Evolutionary conservation across 2,797 vertebrate species (phyloP).

Genomic region (Ambastaia sidthimunki): DNA sequence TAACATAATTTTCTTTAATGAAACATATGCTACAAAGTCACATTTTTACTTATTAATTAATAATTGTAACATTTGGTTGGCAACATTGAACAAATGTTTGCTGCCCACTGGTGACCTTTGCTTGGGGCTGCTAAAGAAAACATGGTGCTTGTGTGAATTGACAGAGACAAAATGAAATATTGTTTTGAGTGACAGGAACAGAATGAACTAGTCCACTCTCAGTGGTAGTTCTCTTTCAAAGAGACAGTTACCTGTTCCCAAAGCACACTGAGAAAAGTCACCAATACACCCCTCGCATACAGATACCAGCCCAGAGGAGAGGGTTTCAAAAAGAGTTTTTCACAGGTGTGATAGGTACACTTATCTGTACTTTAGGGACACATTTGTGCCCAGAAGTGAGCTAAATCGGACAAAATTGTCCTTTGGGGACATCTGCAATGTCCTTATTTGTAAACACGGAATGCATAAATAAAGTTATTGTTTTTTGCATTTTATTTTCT

Average conservation of each 20-base stretch:
- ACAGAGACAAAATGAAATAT: slow-evolving; percentile 39
- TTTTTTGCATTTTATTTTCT: too few relatives aligned
- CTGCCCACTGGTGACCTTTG: slow-evolving; percentile 21
- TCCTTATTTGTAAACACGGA: background rate
- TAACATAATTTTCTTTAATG: background rate
- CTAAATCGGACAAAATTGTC: background rate
- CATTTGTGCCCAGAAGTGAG: background rate
- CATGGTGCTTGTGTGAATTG: slow-evolving; percentile 14
- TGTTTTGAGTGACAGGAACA: slow-evolving; percentile 50
- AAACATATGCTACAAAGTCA: background rate
- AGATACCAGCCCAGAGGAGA: slow-evolving; percentile 10
- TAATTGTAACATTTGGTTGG: background rate
- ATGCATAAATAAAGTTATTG: background rate
- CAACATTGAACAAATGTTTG: background rate
- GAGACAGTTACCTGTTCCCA: slow-evolving; percentile 30
- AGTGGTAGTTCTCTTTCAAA: slow-evolving; percentile 30
- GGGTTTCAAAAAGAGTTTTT: slow-evolving; percentile 9
- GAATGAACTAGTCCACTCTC: slow-evolving; percentile 38
- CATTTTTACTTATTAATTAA: background rate
- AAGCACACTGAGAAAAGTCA: slow-evolving; percentile 2
- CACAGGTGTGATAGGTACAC: background rate
- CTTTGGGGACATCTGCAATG: background rate
- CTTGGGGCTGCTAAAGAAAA: slow-evolving; percentile 25
- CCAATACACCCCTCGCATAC: slow-evolving; percentile 9
- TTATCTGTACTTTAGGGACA: background rate